phyloP scores from a whole-genome alignment of 2,113 vertebrate species.

The Pedetes capensis region DNA sequence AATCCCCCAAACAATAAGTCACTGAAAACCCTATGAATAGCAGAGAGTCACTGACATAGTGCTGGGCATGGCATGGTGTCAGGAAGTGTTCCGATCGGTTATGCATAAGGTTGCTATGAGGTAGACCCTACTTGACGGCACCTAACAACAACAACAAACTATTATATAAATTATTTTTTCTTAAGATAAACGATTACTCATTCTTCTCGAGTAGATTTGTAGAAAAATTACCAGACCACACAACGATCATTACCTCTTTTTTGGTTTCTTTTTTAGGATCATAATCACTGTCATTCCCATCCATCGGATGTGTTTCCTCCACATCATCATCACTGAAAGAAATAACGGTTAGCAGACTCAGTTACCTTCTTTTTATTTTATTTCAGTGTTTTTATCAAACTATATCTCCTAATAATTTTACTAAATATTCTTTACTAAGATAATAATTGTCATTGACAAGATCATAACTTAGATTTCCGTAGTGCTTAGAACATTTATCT shows the following conservation, averaged over 20 bases:
- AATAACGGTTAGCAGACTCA: conserved; percentile 61
- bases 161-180: not conserved
- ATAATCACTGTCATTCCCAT: conserved; percentile 96
- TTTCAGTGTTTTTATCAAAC: not conserved
- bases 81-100: no score
- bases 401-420: not conserved
- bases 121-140: no score
- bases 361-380: conserved; percentile 34
- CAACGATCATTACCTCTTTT: conserved; percentile 91
- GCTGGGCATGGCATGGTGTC: no score
- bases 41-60: no score
- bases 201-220: not conserved
- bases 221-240: not conserved
- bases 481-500: conserved; percentile 6
- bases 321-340: conserved; percentile 93
- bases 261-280: conserved; percentile 97
- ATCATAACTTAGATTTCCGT: not conserved
- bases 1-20: no score
- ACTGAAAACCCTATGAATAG: no score
- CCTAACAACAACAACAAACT: no score
- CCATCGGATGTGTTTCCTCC: conserved; percentile 93
- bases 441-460: not conserved
- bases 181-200: not conserved
- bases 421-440: conserved; percentile 1
- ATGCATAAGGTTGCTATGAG: no score